Evolutionary conservation across 2,797 vertebrate species (phyloP), one percentile per base, ranked within the genome.

Genomic region (Falco cherrug): DNA sequence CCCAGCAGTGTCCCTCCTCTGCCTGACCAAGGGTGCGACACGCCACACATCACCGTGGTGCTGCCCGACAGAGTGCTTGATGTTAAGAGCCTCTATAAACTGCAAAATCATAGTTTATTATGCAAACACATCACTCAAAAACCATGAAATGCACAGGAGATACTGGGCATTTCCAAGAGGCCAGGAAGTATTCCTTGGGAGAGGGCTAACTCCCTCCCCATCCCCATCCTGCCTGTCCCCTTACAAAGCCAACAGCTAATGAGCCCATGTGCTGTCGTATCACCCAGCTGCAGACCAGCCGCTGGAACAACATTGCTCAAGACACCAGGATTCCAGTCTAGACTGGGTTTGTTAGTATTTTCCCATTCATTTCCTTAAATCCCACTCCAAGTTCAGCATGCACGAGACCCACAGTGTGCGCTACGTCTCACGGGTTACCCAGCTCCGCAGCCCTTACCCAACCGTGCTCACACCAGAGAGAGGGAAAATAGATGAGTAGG

Each of bases 321-420:
- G 90, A 75, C 65, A 78, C 57, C 12, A 4, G 68, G 68, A 78
- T 91, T 96, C 85, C 90, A 69, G 86, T 39, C 87, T 76, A 16
- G 20, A 53, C 61, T 75, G 59, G 10, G n/a, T 65, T 57, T 79
- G 57, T 73, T 61, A 39, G 56, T 45, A 37, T 87, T 63, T 60
- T 95, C 69, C 69, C 61, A n/a, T 86, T 96, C 2, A 50, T 71
- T 84, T 92, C 93, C 84, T 92, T 87, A 65, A 81, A 65, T 76
- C 28, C 20, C 29, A n/a, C 56, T 67, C 75, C 82, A 87, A 89
- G 81, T 84, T 91, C 70, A 59, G 11, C 43, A 81, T 63, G 59
- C 45, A 60, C 22, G 61, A 48, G 70, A 41, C 56, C 45, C 13
- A 3, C 5, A 14, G 21, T 11, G 21, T 3, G 1, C 8, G 28